Conservation (phyloP, 2,797 vertebrate genomes). For the Pseudochirops corinnae region DNA sequence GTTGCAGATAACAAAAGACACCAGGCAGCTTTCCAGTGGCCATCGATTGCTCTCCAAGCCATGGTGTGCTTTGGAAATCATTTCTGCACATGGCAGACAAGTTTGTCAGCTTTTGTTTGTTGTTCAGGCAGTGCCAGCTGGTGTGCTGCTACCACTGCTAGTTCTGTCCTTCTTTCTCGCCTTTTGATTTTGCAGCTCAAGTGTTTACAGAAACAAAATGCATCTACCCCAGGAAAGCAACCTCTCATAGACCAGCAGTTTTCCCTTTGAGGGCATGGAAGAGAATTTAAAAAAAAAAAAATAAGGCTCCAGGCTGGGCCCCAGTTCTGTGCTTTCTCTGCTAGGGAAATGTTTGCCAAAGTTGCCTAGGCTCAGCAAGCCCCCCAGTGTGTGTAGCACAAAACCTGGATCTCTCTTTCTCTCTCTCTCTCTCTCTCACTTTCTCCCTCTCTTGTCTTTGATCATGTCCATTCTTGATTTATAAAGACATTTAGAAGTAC, state of each 20-base stretch:
- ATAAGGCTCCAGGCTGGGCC: background rate
- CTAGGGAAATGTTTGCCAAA: background rate
- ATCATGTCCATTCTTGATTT: background rate
- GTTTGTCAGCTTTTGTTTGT: background rate
- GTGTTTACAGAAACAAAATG: background rate
- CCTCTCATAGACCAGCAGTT: background rate
- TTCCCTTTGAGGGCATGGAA: background rate
- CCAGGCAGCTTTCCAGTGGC: background rate
- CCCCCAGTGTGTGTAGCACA: fast-evolving
- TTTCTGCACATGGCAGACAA: background rate
- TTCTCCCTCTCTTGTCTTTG: background rate
- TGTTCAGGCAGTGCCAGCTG: background rate
- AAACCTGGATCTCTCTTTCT: fast-evolving
- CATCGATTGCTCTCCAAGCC: background rate
- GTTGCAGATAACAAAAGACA: fast-evolving
- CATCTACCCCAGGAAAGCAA: background rate
- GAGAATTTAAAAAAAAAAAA: background rate
- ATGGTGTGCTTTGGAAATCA: constrained; percentile 8
- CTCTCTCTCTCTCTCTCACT: background rate
- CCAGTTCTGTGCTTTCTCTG: background rate
- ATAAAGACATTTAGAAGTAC: background rate
- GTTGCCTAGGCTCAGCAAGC: too few species aligned
- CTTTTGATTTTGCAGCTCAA: background rate
- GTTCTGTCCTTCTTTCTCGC: constrained; percentile 14
- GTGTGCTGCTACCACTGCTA: background rate